Evolutionary conservation across 2,113 vertebrate species (phyloP).

Genomic region (Platysternon megacephalum): DNA sequence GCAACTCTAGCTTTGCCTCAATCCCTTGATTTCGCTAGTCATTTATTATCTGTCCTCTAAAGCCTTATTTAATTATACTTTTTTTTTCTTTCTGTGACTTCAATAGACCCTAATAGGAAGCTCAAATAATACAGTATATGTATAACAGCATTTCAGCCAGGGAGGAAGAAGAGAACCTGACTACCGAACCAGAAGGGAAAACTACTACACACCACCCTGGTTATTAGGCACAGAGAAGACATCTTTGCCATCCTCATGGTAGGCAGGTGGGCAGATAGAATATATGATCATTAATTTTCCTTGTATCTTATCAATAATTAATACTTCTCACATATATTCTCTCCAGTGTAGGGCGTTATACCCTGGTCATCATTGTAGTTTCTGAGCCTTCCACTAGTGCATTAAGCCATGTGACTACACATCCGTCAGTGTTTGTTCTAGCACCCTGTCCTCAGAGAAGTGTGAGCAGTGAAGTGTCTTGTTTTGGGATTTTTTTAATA

Average conservation of each 20-base stretch:
- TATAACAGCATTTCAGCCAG: conserved; percentile 6
- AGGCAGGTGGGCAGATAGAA: conserved; percentile 35
- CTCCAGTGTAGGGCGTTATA: not conserved
- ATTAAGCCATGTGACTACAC: not conserved
- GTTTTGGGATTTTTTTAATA: not conserved
- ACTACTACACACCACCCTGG: conserved; percentile 2
- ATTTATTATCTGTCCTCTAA: not conserved
- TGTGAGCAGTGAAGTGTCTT: not conserved
- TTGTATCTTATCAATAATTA: conserved; percentile 59
- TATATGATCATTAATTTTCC: conserved; percentile 44
- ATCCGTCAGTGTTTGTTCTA: not conserved
- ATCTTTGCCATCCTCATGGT: conserved; percentile 15
- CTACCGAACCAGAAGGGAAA: not conserved
- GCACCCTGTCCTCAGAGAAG: not conserved
- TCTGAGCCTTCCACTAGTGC: not conserved
- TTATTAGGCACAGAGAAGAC: not conserved
- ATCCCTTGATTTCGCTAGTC: not conserved
- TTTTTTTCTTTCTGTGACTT: conserved; percentile 18
- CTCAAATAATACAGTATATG: not conserved
- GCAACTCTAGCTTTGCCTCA: not conserved
- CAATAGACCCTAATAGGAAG: not conserved
- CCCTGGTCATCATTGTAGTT: conserved; percentile 2
- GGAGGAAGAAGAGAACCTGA: conserved; percentile 7
- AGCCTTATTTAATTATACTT: not conserved
- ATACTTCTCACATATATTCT: conserved; percentile 44